Evolutionary conservation across 2,888 invertebrate species (phyloP), one percentile per base, ranked within the genome.

Genomic region (Tachystola acroxantha): DNA sequence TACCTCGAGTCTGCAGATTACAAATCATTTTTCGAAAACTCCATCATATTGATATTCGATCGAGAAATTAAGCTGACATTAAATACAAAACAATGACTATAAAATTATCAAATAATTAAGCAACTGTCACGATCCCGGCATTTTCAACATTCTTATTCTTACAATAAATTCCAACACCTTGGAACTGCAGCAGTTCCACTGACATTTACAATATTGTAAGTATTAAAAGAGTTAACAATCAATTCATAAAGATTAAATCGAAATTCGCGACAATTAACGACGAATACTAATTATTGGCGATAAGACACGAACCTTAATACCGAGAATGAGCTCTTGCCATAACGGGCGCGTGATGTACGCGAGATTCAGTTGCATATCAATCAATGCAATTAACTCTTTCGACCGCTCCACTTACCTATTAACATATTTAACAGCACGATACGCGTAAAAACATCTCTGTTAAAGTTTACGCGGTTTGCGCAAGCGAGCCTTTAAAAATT

Each of bases 361-460:
- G 50, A 41, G 32, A 62, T 56, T 54, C 56, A 51, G 56, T 57
- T 61, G 62, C 64, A 61, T 68, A 73, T 77, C 74, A 77, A 77
- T 77, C 74, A 70, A 60, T 45, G 61, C 67, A 76, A 77, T 78
- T 74, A 75, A 62, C 55, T 35, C 34, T 40, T 39, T 32, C 25
- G 33, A 43, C 37, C 57, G 72, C 70, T 67, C 75, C 65, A 74
- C 61, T 73, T 74, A 71, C 75, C 72, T 59, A 70, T 77, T 77
- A 76, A 74, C 74, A 71, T 63, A 64, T 68, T 68, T 76, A 68
- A 64, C 59, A 68, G 64, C 59, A 40, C 42, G 43, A 47, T 50
- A 56, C 52, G 64, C 62, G 66, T 68, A 65, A 72, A 27, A 75
- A 69, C 71, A 69, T 68, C 64, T 54, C 57, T 53, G 58, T 62